Percentiles rank a stretch among this genome's conserved stretches.
phyloP scores from a whole-genome alignment of 1,140 invertebrate species.

The Lasaia peninsularis region DNA sequence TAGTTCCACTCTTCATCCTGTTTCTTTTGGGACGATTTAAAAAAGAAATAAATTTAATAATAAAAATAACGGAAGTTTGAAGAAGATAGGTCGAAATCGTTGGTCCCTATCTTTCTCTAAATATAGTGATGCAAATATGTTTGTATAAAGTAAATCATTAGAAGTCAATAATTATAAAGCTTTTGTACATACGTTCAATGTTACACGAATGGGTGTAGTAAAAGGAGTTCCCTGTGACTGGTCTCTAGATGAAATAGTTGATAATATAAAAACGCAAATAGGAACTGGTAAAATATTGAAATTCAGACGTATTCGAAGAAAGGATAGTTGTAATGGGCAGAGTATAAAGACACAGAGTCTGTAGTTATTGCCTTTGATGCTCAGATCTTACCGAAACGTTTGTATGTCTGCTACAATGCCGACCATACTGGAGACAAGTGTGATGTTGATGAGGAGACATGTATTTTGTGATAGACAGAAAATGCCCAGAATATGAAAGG shows the following conservation, averaged over 20 bases:
- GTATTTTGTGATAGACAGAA: neutral
- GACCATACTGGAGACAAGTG: neutral
- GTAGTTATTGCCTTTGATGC: neutral
- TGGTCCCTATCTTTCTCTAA: neutral
- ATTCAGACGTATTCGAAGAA: neutral
- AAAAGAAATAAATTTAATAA: constrained; percentile 1
- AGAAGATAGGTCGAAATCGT: neutral
- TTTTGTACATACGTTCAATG: neutral
- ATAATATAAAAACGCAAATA: neutral
- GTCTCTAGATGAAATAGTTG: neutral
- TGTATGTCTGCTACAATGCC: neutral
- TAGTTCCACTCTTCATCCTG: neutral
- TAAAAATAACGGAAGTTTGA: neutral
- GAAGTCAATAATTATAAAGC: neutral
- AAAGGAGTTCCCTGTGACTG: neutral
- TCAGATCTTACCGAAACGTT: neutral
- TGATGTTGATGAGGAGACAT: neutral
- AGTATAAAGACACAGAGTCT: neutral
- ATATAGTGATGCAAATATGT: neutral
- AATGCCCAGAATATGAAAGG: neutral
- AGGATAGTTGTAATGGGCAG: neutral
- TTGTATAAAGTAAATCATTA: neutral
- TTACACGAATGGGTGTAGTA: neutral
- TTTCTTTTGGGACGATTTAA: constrained; percentile 1
- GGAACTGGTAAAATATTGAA: neutral